Base-by-base conservation (phyloP, 2,888 invertebrate species). In the Troilus luridus region DNA sequence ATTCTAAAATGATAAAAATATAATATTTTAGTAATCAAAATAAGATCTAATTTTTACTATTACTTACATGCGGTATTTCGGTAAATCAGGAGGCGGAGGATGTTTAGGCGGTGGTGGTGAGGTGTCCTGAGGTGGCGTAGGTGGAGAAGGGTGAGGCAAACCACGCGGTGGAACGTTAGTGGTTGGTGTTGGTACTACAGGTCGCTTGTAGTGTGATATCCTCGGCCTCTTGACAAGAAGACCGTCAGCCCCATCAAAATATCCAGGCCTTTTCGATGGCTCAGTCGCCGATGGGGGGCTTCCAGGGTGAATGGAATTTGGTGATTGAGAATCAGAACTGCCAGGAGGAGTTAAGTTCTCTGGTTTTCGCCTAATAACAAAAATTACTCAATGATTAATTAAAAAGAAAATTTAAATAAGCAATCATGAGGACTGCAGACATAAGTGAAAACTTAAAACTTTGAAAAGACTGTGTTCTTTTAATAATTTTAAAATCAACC, bases 321-420 rank as follows among this genome's bases (percentile, higher is more conserved):
- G 97, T 92, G 98, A 97, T 93, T 97, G 97, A 92, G 96, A 96
- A 94, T 98, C 98, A 93, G 97, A 97, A 94, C 97, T 97, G 93
- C 97, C 96, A 72, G 98, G 98, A 92, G 98, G 98, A 92, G 98
- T 98, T 93, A 98, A 95, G 95, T 98, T 98, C 95, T 98, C 97
- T 93, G 98, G 98, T 95, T 98, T 98, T 94, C 97, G 97, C 94
- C 97, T 97, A 94, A 56, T 94, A 94, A 92, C 91, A 85, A 21
- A 81, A 85, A 85, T 56, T n/a, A 11, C 41, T 41, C 41, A 41
- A 41, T 41, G 41, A 41, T 41, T 41, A 41, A 41, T n/a, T n/a
- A n/a, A n/a, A n/a, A n/a, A n/a, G n/a, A n/a, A n/a, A n/a, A n/a
- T 41, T 41, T 41, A 41, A 41, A 41, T 41, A 41, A 41, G 41